Conservation (phyloP, 2,797 vertebrate species). For the Gadopsis bispinosus region DNA sequence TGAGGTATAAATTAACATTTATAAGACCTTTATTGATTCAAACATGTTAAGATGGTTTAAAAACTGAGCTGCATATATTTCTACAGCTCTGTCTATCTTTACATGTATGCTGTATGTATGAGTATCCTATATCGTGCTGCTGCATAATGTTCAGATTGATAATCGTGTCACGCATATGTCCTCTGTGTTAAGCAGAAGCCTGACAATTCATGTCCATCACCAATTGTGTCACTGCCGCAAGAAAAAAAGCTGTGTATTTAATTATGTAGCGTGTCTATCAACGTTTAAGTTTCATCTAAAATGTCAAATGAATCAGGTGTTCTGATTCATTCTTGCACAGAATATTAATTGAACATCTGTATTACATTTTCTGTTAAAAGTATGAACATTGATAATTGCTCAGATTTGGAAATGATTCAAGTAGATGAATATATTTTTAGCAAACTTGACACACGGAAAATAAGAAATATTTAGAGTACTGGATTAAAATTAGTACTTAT, state of each 20-base stretch:
- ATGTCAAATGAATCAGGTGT: neutral
- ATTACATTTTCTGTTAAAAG: neutral
- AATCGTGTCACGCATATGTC: conserved; percentile 33
- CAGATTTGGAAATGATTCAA: neutral
- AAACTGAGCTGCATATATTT: neutral
- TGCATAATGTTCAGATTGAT: conserved; percentile 15
- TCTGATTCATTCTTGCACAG: neutral
- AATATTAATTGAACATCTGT: neutral
- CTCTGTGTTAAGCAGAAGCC: conserved; percentile 10
- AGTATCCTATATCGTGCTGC: neutral
- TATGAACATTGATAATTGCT: neutral
- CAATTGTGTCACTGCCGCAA: neutral
- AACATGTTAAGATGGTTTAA: neutral
- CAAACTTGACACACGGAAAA: neutral
- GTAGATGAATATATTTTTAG: neutral
- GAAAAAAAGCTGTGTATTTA: neutral
- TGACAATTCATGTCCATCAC: conserved; percentile 23
- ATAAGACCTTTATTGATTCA: neutral
- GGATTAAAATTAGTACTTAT: neutral
- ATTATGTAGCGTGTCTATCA: neutral
- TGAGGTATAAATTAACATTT: neutral
- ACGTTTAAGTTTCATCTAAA: neutral
- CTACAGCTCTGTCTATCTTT: neutral
- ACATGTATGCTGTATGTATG: neutral
- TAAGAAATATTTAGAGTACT: neutral